Evolutionary conservation across 1,140 invertebrate genomes (phyloP), one percentile per base, ranked within the genome.

Genomic region (Caenorhabditis remanei): DNA sequence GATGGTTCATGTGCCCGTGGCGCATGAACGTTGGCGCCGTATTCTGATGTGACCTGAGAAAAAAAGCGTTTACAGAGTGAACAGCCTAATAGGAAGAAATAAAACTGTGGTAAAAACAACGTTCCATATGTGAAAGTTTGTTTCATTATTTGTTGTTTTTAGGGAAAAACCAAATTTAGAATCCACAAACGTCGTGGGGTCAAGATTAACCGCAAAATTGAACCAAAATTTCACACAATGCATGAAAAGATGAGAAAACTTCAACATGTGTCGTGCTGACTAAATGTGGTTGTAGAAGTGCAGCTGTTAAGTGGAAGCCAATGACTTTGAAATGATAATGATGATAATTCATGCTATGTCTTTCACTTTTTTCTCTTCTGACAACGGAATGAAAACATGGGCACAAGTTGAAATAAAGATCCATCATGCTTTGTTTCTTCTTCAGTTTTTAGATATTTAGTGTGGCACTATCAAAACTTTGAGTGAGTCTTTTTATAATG

Each of bases 1-100:
- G 87, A 55, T 88, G 87, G 71, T 88, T 88, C 84, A 88, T 85
- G 56, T 85, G 83, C 53, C 87, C 87, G 67, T 88, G 87, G 50
- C 87, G 85, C 87, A 88, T 88, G 67, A 88, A 88, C 46, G 83
- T 58, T 48, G 87, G 87, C 50, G 87, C 65, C 48, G 63, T 55
- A 65, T 85, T 61, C 71, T 79, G 71, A 79, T 79, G 71, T 41
- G 71, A 79, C 71, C 71, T 79, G 67, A 43, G 19, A 79, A 79
- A 79, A 79, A 14, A 50, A 79, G n/a, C 19, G 24, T 79, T 79
- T 24, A n/a, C 13, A 50, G 24, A 43, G 24, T 4, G 1, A 21
- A 19, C 9, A 79, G 19, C n/a, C 9, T 46, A 0, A 32, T 32
- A 19, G 5, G 24, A 32, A 4, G n/a, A 8, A 58, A 58, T 16